These are phyloP conservation scores for Scrobipalpa costella DNA, from an alignment of 2,888 invertebrate genomes.

Conservation along the genomic window DNA sequence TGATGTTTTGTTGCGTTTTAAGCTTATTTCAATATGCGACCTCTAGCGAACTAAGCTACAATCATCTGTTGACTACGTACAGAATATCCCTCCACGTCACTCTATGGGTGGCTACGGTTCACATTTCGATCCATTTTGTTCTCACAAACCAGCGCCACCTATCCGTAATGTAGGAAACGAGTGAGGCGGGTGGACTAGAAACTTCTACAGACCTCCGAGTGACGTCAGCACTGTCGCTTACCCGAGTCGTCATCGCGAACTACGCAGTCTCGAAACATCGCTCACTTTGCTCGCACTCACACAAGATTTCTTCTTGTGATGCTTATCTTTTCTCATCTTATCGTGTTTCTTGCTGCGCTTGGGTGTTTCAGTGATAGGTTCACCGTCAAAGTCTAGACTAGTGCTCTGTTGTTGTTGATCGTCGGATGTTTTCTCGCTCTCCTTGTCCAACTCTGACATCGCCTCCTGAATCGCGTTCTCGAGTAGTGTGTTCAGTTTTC, in stretches of 20 bases:
- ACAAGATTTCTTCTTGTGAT: slow-evolving; percentile 48
- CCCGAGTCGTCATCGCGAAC: slow-evolving; percentile 68
- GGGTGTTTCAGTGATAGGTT: slow-evolving; percentile 47
- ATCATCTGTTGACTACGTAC: neutral
- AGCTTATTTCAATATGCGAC: slow-evolving; percentile 33
- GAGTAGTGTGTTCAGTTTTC: slow-evolving; percentile 94
- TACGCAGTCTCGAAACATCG: slow-evolving; percentile 73
- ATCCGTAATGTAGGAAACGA: neutral
- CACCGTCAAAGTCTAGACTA: slow-evolving; percentile 30
- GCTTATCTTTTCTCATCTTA: slow-evolving; percentile 54
- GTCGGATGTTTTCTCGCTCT: slow-evolving; percentile 59
- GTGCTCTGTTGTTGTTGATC: slow-evolving; percentile 27
- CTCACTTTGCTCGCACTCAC: slow-evolving; percentile 51
- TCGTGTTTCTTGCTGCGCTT: slow-evolving; percentile 54
- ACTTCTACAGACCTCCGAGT: neutral
- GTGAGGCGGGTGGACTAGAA: neutral
- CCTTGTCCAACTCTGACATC: slow-evolving; percentile 92
- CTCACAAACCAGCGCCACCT: slow-evolving; percentile 2
- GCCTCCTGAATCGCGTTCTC: slow-evolving; percentile 97
- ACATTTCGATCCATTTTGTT: neutral
- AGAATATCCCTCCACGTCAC: neutral
- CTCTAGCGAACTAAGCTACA: slow-evolving; percentile 8
- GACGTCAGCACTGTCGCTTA: neutral
- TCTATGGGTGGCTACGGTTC: neutral
- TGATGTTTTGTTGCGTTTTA: slow-evolving; percentile 25